Conservation (phyloP, 2,888 invertebrate species). For the Melanostoma mellinum region DNA sequence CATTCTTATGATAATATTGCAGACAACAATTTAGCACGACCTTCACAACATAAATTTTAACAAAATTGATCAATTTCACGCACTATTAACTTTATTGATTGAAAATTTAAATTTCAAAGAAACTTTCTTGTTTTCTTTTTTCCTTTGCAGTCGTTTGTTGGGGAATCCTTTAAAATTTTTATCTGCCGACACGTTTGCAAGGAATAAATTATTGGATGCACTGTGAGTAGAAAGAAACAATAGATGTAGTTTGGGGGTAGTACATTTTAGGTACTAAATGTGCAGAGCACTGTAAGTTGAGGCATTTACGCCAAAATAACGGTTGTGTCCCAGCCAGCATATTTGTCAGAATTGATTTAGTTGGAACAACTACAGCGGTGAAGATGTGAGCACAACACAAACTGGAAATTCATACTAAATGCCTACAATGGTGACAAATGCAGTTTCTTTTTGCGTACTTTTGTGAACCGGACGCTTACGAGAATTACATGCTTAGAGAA, state of each 20-base stretch:
- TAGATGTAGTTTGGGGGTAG: neutral
- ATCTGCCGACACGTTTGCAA: slow-evolving; percentile 81
- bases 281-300: too few species aligned
- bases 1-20: slow-evolving; percentile 38
- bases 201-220: slow-evolving; percentile 81
- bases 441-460: too few species aligned
- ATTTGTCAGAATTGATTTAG: too few species aligned
- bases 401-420: too few species aligned
- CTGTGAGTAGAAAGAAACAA: slow-evolving; percentile 82
- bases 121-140: slow-evolving; percentile 27
- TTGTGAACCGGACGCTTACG: too few species aligned
- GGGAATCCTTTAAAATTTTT: slow-evolving; percentile 82
- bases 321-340: too few species aligned
- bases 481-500: too few species aligned
- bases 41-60: slow-evolving; percentile 28
- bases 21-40: slow-evolving; percentile 4
- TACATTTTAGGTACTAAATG: too few species aligned
- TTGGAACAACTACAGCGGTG: too few species aligned
- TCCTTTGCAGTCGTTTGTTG: slow-evolving; percentile 82
- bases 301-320: too few species aligned
- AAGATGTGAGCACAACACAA: too few species aligned
- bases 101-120: slow-evolving; percentile 30
- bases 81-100: slow-evolving; percentile 65
- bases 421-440: too few species aligned
- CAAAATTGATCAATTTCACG: slow-evolving; percentile 61